These are phyloP conservation scores for Panorpa germanica DNA, from an alignment of 2,888 invertebrate species.

Conservation along the genomic window DNA sequence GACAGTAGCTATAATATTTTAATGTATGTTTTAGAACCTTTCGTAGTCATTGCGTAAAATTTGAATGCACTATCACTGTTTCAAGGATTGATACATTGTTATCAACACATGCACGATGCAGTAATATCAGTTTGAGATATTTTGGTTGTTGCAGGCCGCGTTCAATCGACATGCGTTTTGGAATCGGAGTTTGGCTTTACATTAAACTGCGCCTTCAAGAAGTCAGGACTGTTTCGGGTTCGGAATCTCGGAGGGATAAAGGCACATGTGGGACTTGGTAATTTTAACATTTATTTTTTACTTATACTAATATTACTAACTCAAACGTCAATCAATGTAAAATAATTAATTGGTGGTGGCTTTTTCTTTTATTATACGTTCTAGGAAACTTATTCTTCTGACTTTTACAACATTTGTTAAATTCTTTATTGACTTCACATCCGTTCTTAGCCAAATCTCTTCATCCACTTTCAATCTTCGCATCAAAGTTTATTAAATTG, in stretches of 20 bases:
- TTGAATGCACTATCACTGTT: too few relatives aligned
- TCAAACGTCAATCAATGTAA: not conserved
- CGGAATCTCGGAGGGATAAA: conserved; percentile 80
- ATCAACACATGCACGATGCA: too few relatives aligned
- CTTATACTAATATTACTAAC: conserved; percentile 9
- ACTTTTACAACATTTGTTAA: not conserved
- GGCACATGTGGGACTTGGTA: conserved; percentile 79
- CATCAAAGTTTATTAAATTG: too few relatives aligned
- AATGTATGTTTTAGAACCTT: too few relatives aligned
- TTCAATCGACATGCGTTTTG: conserved; percentile 64
- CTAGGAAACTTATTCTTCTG: not conserved
- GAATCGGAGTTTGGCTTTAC: conserved; percentile 80
- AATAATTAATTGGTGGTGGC: not conserved
- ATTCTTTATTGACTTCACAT: not conserved
- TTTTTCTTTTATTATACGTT: not conserved
- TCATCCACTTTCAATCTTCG: too few relatives aligned
- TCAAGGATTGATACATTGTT: too few relatives aligned
- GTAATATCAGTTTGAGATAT: too few relatives aligned
- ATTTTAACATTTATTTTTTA: conserved; percentile 20
- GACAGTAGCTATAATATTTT: too few relatives aligned
- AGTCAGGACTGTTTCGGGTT: conserved; percentile 76
- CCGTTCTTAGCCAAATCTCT: too few relatives aligned
- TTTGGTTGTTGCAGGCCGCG: conserved; percentile 42
- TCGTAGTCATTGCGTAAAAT: too few relatives aligned
- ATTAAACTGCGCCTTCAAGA: conserved; percentile 84